phyloP scores from a whole-genome alignment of 2,797 vertebrate species.

The Pseudopleuronectes americanus region DNA sequence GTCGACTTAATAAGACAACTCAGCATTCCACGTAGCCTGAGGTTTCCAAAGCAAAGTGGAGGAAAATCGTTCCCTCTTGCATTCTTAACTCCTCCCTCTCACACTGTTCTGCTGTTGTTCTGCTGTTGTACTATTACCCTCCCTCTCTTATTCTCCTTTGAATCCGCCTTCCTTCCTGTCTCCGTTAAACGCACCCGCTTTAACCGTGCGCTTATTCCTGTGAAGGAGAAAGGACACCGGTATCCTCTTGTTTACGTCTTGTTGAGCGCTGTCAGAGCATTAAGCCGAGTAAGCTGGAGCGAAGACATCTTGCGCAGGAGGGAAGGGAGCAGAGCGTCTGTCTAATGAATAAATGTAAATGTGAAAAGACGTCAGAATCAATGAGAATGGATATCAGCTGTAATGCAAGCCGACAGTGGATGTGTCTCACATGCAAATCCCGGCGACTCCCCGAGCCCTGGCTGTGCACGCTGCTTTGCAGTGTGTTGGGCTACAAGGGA shows the following conservation, averaged over 20 bases:
- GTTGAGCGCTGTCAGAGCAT: constrained; percentile 54
- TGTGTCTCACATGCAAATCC: constrained; percentile 69
- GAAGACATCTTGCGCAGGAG: constrained; percentile 36
- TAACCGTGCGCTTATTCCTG: constrained; percentile 35
- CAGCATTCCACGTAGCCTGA: constrained; percentile 5
- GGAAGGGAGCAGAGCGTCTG: constrained; percentile 26
- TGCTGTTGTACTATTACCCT: no score
- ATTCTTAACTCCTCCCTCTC: not conserved
- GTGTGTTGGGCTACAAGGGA: constrained; percentile 38
- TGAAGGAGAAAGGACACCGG: constrained; percentile 61
- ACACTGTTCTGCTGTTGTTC: not conserved
- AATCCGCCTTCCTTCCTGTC: constrained; percentile 1
- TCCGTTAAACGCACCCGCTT: constrained; percentile 55
- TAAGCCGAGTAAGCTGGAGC: constrained; percentile 48
- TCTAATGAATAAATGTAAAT: constrained; percentile 78
- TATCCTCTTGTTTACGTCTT: constrained; percentile 65
- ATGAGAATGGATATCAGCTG: constrained; percentile 65
- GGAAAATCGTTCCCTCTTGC: not conserved
- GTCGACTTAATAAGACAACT: constrained; percentile 25
- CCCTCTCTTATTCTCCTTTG: not conserved
- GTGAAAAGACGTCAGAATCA: constrained; percentile 62
- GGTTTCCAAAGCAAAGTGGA: constrained; percentile 23
- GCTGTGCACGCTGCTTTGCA: constrained; percentile 29
- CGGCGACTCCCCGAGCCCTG: constrained; percentile 25
- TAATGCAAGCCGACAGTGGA: constrained; percentile 65